Evolutionary conservation across 2,888 invertebrate species (phyloP), one percentile per base, ranked within the genome.

Genomic region (Drosophila nigritarsus): DNA sequence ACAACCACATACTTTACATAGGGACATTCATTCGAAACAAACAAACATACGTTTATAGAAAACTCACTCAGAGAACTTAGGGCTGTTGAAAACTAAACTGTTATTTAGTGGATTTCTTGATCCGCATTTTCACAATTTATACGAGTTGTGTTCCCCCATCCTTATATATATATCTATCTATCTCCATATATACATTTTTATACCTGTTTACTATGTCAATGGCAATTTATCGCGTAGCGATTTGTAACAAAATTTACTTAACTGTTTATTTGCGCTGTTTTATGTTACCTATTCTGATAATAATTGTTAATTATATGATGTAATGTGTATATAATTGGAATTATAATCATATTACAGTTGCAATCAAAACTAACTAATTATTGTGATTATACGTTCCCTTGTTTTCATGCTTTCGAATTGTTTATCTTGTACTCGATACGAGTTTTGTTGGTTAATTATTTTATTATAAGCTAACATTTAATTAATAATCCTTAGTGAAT

Each of bases 31-130:
- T 64, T 66, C 55, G 45, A 63, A 32, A 59, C 63, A 53, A 30
- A 29, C 38, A 66, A 63, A 58, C 29, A 55, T 60, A 71, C 58
- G 74, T 66, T 65, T 68, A 62, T 80, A 82, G 80, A 71, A 58
- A 83, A 83, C 68, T 79, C 81, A 87, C 86, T 87, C 87, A 87
- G 87, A 87, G 83, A 87, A 80, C 69, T 84, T 87, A 87, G 87
- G 87, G 87, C 87, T 87, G 87, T 87, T 86, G 78, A 83, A 86
- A 70, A 32, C 32, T 11, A 32, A 32, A 32, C 32, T 86, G 83
- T 87, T 86, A 81, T 79, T 87, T 82, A 87, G 67, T 70, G 82
- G 80, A 78, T 78, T 78, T 78, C 83, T 83, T 81, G 82, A 85
- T 85, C 78, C 55, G 40, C 76, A 65, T 56, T 75, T 85, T 71